phyloP scores from a whole-genome alignment of 1,140 invertebrate species.

The Stegodyphus dumicola region DNA sequence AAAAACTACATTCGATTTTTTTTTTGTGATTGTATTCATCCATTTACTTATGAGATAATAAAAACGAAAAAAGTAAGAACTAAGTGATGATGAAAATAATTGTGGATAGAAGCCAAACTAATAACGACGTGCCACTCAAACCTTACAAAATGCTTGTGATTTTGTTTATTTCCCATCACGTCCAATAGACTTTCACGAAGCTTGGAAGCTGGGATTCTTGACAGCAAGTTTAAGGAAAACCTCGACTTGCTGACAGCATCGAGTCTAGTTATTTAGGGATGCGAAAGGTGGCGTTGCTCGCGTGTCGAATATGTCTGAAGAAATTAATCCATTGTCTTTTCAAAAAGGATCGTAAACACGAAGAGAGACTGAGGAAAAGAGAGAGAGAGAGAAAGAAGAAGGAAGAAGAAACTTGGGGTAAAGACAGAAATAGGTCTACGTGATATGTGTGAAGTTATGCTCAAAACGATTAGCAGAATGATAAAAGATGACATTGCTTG shows the following conservation, averaged over 20 bases:
- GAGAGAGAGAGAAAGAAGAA: slow-evolving; percentile 2
- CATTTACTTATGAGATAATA: too few relatives aligned
- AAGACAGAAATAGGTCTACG: slow-evolving; percentile 22
- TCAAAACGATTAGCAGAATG: slow-evolving; percentile 58
- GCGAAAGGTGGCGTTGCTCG: slow-evolving; percentile 24
- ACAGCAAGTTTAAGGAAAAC: background rate
- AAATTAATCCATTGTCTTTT: slow-evolving; percentile 59
- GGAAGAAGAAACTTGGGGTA: background rate
- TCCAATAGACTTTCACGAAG: too few relatives aligned
- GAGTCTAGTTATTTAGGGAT: slow-evolving; percentile 37
- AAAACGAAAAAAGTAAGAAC: too few relatives aligned
- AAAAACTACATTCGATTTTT: too few relatives aligned
- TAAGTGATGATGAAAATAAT: too few relatives aligned
- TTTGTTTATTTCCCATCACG: too few relatives aligned
- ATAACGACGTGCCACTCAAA: too few relatives aligned
- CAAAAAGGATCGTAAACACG: background rate
- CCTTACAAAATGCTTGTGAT: too few relatives aligned
- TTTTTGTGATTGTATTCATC: too few relatives aligned
- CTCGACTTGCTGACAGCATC: slow-evolving; percentile 9
- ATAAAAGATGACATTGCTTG: slow-evolving; percentile 55
- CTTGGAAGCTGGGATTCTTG: too few relatives aligned
- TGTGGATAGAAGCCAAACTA: too few relatives aligned
- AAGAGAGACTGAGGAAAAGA: background rate
- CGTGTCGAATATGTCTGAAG: slow-evolving; percentile 42
- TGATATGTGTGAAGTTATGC: slow-evolving; percentile 60